Evolutionary conservation across 2,113 vertebrate genomes (phyloP), one percentile per base, ranked within the genome.

Genomic region (Seriola rivoliana): DNA sequence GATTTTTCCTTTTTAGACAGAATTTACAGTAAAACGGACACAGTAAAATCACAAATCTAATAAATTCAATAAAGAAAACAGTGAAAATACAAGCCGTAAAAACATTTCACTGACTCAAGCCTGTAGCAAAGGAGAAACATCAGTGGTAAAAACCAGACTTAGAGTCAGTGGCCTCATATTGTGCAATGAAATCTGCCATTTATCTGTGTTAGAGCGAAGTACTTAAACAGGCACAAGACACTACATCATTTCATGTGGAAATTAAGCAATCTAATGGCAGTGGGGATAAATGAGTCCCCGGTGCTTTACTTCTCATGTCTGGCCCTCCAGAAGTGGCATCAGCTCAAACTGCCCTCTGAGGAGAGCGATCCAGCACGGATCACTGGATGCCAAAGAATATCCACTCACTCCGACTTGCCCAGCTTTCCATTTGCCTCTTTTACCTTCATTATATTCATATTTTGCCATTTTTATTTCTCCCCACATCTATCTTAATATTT

Each of bases 291-390:
- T 21, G 68, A 80, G 82, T 75, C 77, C 67, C 78, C 5, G 38
- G 57, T 72, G 78, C 64, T 76, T 74, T 64, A 44, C 52, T 57
- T 67, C 69, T 70, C 17, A 0, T 64, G 57, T 68, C 73, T 52
- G 74, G 85, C 65, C 69, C 82, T 78, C 13, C 32, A 52, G 44
- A 72, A 68, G 82, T 78, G 85, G 75, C 86, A 81, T 86, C 74
- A 12, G 78, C 83, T 88, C 77, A 83, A 85, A 77, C 72, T 75
- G 76, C 66, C 84, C 79, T 81, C 69, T 0, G 59, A 71, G 78
- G 82, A 75, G 50, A 70, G 59, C 2, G 36, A 67, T 81, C 71
- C 32, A 21, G 66, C 62, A 4, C 32, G 3, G 66, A 50, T 66
- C 57, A 60, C 5, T 16, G 66, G 44, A 0, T 32, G 65, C 76